Evolutionary conservation across 1,140 invertebrate genomes (phyloP).

Genomic region (Drosophila bipectinata): DNA sequence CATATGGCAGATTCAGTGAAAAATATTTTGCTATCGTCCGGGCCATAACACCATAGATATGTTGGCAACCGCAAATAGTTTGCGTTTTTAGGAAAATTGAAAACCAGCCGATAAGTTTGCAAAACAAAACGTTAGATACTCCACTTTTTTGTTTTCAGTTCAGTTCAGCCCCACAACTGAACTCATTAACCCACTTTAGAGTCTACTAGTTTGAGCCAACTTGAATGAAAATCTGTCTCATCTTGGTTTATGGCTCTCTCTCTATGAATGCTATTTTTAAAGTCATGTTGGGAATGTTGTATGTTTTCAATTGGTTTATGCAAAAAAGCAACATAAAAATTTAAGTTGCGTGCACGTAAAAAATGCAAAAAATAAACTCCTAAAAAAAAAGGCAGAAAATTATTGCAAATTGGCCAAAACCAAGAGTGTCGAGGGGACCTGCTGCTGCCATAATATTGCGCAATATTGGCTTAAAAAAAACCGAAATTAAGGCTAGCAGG

Average conservation of each 20-base stretch:
- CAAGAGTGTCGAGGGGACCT: conserved; percentile 42
- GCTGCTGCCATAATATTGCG: conserved; percentile 34
- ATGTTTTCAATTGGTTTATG: conserved; percentile 34
- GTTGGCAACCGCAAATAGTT: conserved; percentile 45
- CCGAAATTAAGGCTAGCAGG: conserved; percentile 1
- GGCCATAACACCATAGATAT: conserved; percentile 20
- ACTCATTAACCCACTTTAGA: conserved; percentile 74
- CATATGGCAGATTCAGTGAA: conserved; percentile 34
- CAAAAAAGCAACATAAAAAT: conserved; percentile 25
- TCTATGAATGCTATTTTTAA: conserved; percentile 38
- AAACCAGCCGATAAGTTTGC: conserved; percentile 33
- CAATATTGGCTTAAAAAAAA: conserved; percentile 46
- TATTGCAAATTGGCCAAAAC: conserved; percentile 47
- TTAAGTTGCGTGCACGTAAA: conserved; percentile 42
- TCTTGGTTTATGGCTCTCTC: conserved; percentile 60
- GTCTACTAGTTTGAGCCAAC: conserved; percentile 35
- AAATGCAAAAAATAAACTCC: conserved; percentile 18
- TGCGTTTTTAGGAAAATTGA: conserved; percentile 50
- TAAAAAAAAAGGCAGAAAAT: conserved; percentile 34
- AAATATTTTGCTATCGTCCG: conserved; percentile 19
- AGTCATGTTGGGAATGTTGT: conserved; percentile 14
- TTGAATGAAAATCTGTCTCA: conserved; percentile 56
- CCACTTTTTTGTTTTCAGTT: conserved; percentile 15
- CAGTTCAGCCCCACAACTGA: conserved; percentile 41
- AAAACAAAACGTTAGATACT: conserved; percentile 31